Evolutionary conservation across 2,888 invertebrate genomes (phyloP), one percentile per base, ranked within the genome.

Genomic region (Notodonta ziczac): DNA sequence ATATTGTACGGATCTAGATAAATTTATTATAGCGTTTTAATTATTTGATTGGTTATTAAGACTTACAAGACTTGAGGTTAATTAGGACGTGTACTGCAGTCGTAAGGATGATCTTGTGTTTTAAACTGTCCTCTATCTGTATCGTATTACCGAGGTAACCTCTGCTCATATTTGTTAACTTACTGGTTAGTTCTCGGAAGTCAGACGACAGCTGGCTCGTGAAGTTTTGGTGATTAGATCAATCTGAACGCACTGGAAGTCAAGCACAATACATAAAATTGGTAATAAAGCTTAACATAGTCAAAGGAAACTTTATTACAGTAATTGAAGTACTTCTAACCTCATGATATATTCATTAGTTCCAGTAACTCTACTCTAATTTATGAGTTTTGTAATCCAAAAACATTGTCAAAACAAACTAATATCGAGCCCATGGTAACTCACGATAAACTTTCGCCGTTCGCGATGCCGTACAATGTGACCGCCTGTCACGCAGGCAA

Each of bases 401-500:
- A n/a, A n/a, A n/a, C 46, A 16, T 50, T 50, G 50, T 50, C 50
- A 50, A 16, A 50, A 50, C 50, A 50, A 50, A 50, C 16, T 2
- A 16, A 50, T 50, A 50, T 50, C 8, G 9, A 53, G 13, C 35
- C 6, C 9, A 16, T 53, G 13, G 35, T 13, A 53, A 14, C 2
- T 39, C 14, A 54, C 8, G 14, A 32, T 14, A 54, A 13, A 39
- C 54, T 54, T 54, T 39, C 54, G 39, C 54, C 35, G 35, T 54
- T 54, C 54, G 39, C 39, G 39, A 54, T 54, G 0, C 54, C 35
- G 2, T 13, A 54, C 54, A 54, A 54, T 54, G 39, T 3, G 32
- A 8, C 4, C n/a, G 39, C 54, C 10, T 39, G 39, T n/a, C 54
- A 54, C 54, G n/a, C 39, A 54, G n/a, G n/a, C 54, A 54, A 54